Percentiles rank a stretch among this genome's conserved stretches.
These are phyloP conservation scores for Triplophysa yarkandensis DNA, from an alignment of 2,797 vertebrate species.

Conservation along the genomic window DNA sequence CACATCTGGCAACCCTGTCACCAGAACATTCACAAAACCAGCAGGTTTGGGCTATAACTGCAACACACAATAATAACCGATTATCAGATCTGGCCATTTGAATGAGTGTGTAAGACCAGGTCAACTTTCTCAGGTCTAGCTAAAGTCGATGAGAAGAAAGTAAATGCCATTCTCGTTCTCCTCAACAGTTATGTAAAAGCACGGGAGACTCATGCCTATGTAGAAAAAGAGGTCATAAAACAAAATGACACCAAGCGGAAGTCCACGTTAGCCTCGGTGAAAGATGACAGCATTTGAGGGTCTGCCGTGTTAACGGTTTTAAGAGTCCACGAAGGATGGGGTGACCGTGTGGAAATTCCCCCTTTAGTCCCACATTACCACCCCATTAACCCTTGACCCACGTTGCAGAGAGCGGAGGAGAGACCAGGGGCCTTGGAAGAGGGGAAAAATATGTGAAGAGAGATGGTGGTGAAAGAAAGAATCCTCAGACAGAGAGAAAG, in stretches of 20 bases:
- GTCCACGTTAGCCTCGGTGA: conserved; percentile 39
- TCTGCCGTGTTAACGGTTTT: conserved; percentile 27
- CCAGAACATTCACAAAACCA: background rate
- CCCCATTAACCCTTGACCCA: conserved; percentile 81
- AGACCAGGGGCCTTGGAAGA: conserved; percentile 34
- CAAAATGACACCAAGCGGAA: conserved; percentile 49
- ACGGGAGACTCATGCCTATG: conserved; percentile 33
- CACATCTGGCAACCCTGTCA: background rate
- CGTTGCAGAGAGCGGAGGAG: conserved; percentile 62
- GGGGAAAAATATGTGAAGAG: conserved; percentile 62
- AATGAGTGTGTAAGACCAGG: background rate
- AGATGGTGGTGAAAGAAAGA: conserved; percentile 63
- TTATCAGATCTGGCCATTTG: background rate
- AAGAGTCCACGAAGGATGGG: background rate
- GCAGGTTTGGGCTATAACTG: background rate
- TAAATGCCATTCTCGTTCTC: conserved; percentile 39
- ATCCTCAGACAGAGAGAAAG: conserved; percentile 62
- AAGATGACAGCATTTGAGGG: conserved; percentile 34
- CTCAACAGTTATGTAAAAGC: conserved; percentile 22
- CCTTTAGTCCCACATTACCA: conserved; percentile 71
- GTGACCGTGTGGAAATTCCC: conserved; percentile 17
- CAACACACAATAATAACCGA: background rate
- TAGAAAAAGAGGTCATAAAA: conserved; percentile 45
- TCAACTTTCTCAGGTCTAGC: background rate
- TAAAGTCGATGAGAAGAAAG: conserved; percentile 37